Base-by-base conservation (phyloP, 2,888 invertebrate species). In the Halocaridina rubra region DNA sequence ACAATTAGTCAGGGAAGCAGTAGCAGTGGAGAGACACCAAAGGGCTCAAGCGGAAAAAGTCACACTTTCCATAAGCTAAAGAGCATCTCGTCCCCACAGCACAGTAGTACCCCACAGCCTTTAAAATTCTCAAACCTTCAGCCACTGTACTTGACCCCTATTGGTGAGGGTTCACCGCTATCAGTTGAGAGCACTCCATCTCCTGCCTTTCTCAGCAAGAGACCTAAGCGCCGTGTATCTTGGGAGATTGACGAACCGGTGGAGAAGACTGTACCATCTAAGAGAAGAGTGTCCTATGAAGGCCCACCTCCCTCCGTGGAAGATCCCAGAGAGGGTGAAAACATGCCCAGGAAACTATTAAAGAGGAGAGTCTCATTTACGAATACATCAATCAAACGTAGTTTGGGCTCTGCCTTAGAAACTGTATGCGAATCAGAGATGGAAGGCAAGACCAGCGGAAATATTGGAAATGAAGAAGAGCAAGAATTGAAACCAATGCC, bases 71-170 rank as follows among this genome's bases (percentile, higher is more conserved):
- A n/a, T 16, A 10, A 5, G 10, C 27, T 27, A 57, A 53, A 19
- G 10, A 57, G 57, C 19, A 29, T 7, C 7, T 27, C 5, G 24
- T 57, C 72, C 33, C 39, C 33, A 19, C 46, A 84, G 30, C 53
- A 53, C 53, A 84, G 78, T 19, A 84, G 82, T 53, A 84, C 82
- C 24, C 82, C 82, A 7, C 82, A 64, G 4, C 72, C 72, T n/a
- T 64, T 71, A 24, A 78, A 64, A 16, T n/a, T 7, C n/a, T 27
- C 27, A 24, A 5, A 27, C n/a, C 13, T 78, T 22, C 30, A 67
- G 10, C 29, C 46, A 5, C 57, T 84, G 16, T 78, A 84, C 27
- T 61, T 84, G 10, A 84, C 82, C 5, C 82, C 82, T 29, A 84
- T 84, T 30, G 61, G 61, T 32, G 30, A 33, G 24, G 30, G 19